Evolutionary conservation across 1,140 invertebrate species (phyloP).

Genomic region (Zaprionus taronus): DNA sequence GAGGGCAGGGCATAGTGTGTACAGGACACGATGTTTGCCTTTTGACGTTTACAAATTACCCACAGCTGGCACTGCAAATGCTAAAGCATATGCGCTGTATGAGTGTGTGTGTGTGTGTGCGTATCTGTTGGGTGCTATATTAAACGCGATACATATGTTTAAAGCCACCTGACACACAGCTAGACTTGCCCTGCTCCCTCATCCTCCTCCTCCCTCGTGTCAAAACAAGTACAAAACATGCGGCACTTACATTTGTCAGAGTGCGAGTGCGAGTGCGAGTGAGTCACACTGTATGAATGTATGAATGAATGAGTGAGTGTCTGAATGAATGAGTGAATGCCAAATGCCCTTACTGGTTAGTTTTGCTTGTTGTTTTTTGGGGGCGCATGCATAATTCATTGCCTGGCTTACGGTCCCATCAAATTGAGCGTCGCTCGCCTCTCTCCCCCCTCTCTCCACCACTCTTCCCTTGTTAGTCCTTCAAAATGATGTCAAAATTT

Average conservation of each 20-base stretch:
- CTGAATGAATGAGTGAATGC: constrained; percentile 25
- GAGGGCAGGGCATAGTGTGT: background rate
- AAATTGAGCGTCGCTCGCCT: constrained; percentile 51
- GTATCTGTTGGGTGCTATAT: constrained; percentile 65
- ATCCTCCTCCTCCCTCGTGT: background rate
- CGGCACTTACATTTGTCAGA: constrained; percentile 61
- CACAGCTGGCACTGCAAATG: constrained; percentile 72
- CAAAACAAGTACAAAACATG: constrained; percentile 70
- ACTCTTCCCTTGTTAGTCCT: constrained; percentile 51
- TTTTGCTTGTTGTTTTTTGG: constrained; percentile 58
- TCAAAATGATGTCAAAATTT: constrained; percentile 69
- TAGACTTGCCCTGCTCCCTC: background rate
- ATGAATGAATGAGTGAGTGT: constrained; percentile 26
- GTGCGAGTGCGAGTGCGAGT: constrained; percentile 10
- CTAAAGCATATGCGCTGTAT: constrained; percentile 33
- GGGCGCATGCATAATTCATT: constrained; percentile 71
- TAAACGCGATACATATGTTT: constrained; percentile 80
- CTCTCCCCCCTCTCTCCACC: background rate
- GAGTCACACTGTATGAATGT: constrained; percentile 14
- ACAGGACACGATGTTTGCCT: constrained; percentile 74
- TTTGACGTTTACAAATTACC: constrained; percentile 82
- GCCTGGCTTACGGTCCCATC: constrained; percentile 63
- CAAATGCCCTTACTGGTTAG: constrained; percentile 44
- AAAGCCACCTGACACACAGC: constrained; percentile 40
- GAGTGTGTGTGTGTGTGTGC: constrained; percentile 33